Conservation (phyloP, 2,888 invertebrate species). For the Leptinotarsa rubiginosa region DNA sequence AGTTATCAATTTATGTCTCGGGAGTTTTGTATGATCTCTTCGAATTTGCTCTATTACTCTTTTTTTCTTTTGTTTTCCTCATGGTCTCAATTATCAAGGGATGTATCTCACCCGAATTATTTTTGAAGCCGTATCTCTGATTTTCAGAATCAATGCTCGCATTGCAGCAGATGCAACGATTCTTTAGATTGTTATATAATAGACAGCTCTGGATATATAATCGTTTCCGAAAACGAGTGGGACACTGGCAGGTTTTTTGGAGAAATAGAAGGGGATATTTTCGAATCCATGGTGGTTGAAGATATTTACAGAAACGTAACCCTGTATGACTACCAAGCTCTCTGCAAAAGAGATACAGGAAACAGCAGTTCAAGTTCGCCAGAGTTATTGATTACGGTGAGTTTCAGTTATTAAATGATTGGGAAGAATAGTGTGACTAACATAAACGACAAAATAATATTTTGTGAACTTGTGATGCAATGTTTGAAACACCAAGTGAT, state of each 20-base stretch:
- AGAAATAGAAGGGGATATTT: conserved; percentile 80
- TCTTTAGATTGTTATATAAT: conserved; percentile 87
- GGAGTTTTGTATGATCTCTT: no score
- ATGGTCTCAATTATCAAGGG: no score
- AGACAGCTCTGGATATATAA: conserved; percentile 90
- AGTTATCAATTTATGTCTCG: no score
- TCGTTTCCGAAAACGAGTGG: conserved; percentile 74
- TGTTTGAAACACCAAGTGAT: no score
- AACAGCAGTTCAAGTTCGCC: conserved; percentile 58
- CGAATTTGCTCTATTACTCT: no score
- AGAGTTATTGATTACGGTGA: conserved; percentile 61
- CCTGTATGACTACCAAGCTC: conserved; percentile 87
- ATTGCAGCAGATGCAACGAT: conserved; percentile 71
- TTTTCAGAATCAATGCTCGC: conserved; percentile 65
- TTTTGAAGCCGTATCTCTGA: conserved; percentile 30
- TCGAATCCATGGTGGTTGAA: conserved; percentile 79
- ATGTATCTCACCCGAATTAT: neutral
- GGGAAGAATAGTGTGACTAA: no score
- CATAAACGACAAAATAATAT: no score
- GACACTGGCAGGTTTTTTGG: conserved; percentile 90
- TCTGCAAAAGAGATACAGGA: conserved; percentile 71
- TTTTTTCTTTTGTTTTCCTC: no score
- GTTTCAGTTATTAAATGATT: conserved; percentile 27
- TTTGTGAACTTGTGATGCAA: no score
- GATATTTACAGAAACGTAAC: conserved; percentile 80